Conservation (phyloP, 1,140 invertebrate species). For the Cyclargus thomasi region DNA sequence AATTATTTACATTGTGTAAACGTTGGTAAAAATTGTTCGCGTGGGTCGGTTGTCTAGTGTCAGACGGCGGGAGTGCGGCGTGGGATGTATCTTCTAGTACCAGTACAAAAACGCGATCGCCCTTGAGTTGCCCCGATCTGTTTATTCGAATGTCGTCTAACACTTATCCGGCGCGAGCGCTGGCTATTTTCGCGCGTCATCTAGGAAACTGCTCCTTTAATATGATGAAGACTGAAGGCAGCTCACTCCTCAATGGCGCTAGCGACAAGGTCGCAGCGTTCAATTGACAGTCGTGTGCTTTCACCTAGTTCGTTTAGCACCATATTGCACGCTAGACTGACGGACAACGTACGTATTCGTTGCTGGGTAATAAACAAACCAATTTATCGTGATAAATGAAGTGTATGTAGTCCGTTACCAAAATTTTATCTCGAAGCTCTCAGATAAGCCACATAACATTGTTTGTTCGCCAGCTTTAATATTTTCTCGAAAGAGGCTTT, state of each 20-base stretch:
- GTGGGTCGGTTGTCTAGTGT: slow-evolving; percentile 33
- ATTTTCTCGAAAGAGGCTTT: too few species aligned
- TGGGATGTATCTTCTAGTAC: slow-evolving; percentile 27
- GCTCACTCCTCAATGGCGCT: neutral
- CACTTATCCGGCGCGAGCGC: slow-evolving; percentile 66
- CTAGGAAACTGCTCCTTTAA: slow-evolving; percentile 5
- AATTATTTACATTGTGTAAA: slow-evolving; percentile 32
- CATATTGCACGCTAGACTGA: neutral
- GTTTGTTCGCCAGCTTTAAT: too few species aligned
- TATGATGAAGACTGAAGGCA: slow-evolving; percentile 12
- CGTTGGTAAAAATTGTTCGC: slow-evolving; percentile 21
- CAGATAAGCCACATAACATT: too few species aligned
- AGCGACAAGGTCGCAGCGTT: neutral
- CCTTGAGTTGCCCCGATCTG: slow-evolving; percentile 55
- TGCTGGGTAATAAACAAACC: neutral
- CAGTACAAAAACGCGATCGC: slow-evolving; percentile 46
- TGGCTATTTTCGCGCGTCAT: slow-evolving; percentile 55
- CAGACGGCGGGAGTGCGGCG: slow-evolving; percentile 27
- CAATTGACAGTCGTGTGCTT: neutral
- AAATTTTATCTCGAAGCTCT: too few species aligned
- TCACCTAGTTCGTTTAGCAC: neutral
- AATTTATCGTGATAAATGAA: too few species aligned
- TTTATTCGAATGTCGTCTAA: slow-evolving; percentile 70
- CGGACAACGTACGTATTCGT: neutral
- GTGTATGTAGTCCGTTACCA: too few species aligned